Evolutionary conservation across 2,888 invertebrate genomes (phyloP).

Genomic region (Agonopterix arenella): DNA sequence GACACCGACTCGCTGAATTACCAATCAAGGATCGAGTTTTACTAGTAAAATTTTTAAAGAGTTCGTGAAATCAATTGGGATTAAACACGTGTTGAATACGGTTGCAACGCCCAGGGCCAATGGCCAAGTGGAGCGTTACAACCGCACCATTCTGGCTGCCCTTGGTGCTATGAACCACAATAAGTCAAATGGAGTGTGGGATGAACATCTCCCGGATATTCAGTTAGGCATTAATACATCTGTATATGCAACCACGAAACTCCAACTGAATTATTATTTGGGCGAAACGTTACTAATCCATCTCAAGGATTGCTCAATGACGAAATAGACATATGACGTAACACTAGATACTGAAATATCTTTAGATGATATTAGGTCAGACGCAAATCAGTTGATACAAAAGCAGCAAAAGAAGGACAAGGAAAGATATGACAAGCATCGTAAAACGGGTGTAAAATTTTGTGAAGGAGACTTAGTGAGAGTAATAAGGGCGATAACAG

Average conservation of each 20-base stretch:
- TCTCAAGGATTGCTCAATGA: slow-evolving; percentile 11
- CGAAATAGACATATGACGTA: slow-evolving; percentile 4
- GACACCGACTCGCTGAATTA: neutral
- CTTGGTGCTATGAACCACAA: slow-evolving; percentile 6
- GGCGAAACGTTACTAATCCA: slow-evolving; percentile 8
- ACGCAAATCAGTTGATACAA: slow-evolving; percentile 4
- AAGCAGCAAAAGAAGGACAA: slow-evolving; percentile 8
- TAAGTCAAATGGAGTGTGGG: slow-evolving; percentile 6
- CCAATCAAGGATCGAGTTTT: slow-evolving; percentile 3
- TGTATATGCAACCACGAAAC: slow-evolving; percentile 9
- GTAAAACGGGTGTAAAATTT: neutral
- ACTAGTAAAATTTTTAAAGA: neutral
- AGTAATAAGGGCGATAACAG: neutral
- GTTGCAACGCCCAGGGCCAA: slow-evolving; percentile 12
- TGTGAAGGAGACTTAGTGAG: slow-evolving; percentile 4
- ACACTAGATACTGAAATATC: neutral
- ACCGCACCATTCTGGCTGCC: slow-evolving; percentile 5
- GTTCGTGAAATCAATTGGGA: neutral
- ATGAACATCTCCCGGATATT: slow-evolving; percentile 9
- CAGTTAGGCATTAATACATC: slow-evolving; percentile 14
- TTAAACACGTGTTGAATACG: slow-evolving; percentile 11
- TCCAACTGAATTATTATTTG: slow-evolving; percentile 15
- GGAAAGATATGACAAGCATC: slow-evolving; percentile 1
- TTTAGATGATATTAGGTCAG: slow-evolving; percentile 5
- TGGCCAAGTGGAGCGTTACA: slow-evolving; percentile 7